Evolutionary conservation across 2,888 invertebrate species (phyloP).

Genomic region (Leptura quadrifasciata): DNA sequence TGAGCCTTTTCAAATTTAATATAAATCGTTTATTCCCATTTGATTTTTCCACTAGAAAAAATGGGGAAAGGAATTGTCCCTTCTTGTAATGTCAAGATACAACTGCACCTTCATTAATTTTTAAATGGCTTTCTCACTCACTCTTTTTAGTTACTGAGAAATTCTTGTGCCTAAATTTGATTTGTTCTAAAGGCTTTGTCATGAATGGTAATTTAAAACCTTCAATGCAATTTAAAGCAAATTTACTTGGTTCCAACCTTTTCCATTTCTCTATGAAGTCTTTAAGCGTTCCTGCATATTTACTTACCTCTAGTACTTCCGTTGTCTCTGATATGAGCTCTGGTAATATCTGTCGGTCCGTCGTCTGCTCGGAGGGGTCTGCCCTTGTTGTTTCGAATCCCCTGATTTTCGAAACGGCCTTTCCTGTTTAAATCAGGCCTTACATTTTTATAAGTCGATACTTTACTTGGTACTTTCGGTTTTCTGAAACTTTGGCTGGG

Average conservation of each 20-base stretch:
- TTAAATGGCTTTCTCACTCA: neutral
- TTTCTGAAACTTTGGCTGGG: neutral
- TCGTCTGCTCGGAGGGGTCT: neutral
- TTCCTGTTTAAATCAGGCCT: slow-evolving; percentile 4
- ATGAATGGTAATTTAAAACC: slow-evolving; percentile 14
- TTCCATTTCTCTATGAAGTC: neutral
- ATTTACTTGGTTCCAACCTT: neutral
- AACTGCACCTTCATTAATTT: neutral
- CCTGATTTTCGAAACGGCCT: neutral
- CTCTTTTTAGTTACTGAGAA: neutral
- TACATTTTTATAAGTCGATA: neutral
- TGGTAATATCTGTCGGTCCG: neutral
- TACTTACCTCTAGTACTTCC: slow-evolving; percentile 16
- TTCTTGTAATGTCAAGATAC: neutral
- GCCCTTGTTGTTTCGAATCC: neutral
- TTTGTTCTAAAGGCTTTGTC: neutral
- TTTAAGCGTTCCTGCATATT: neutral
- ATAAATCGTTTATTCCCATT: slow-evolving; percentile 14
- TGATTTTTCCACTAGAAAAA: neutral
- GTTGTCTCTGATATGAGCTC: neutral
- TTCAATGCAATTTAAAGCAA: slow-evolving; percentile 1
- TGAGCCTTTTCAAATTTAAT: slow-evolving; percentile 8
- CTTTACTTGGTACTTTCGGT: neutral
- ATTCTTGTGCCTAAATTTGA: neutral
- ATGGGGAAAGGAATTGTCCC: neutral